These are phyloP conservation scores for Heteronetta atricapilla DNA, from an alignment of 2,113 vertebrate genomes.

Conservation along the genomic window DNA sequence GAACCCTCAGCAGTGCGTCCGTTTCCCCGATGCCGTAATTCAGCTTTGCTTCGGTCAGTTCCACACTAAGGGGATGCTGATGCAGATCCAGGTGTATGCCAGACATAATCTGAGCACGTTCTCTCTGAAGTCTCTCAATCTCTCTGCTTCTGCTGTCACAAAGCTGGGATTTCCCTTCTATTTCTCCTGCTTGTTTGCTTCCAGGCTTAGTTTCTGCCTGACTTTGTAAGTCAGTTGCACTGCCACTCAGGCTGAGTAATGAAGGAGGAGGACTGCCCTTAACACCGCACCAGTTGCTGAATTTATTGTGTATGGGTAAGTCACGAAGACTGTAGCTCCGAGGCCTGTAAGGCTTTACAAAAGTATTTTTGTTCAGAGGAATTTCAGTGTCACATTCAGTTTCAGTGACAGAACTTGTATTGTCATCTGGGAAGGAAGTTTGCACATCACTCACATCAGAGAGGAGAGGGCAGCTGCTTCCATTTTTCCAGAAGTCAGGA, in stretches of 20 bases:
- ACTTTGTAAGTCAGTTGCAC: background rate
- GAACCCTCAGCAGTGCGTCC: conserved; percentile 84
- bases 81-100: conserved; percentile 82
- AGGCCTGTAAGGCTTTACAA: background rate
- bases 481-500: conserved; percentile 34
- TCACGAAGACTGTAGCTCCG: conserved; percentile 65
- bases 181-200: background rate
- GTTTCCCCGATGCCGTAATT: conserved; percentile 89
- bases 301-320: conserved; percentile 91
- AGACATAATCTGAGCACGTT: conserved; percentile 86
- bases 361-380: conserved; percentile 71
- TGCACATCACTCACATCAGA: conserved; percentile 57
- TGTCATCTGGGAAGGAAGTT: conserved; percentile 65
- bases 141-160: conserved; percentile 71
- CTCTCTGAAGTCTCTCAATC: conserved; percentile 79
- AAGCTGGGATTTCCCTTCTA: conserved; percentile 11
- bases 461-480: background rate
- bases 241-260: background rate
- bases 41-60: conserved; percentile 90
- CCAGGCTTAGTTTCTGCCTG: conserved; percentile 26
- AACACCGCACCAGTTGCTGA: conserved; percentile 89
- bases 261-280: conserved; percentile 38
- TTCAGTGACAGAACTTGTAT: conserved; percentile 72
- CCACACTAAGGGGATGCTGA: conserved; percentile 84
- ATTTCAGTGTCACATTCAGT: conserved; percentile 87